Evolutionary conservation across 2,797 vertebrate genomes (phyloP), one percentile per base, ranked within the genome.

Genomic region (Hippocampus kuda): DNA sequence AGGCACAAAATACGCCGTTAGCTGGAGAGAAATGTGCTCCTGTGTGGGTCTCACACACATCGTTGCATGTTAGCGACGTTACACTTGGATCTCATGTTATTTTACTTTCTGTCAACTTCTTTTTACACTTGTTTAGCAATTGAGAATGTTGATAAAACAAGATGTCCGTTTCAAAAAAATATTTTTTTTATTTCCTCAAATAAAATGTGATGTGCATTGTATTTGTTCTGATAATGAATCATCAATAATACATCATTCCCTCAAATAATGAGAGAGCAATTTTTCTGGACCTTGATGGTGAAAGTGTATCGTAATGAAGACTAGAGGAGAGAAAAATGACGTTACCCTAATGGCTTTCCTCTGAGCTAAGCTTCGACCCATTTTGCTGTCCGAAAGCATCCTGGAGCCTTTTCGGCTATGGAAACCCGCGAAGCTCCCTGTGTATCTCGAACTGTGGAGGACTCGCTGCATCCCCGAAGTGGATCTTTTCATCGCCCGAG

Each of bases 321-420:
- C 34, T 7, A 38, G 6, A 38, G 6, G 5, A n/a, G 38, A 13
- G 22, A 4, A 4, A 11, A 63, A 13, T 49, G 15, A 18, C 27
- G 44, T 65, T 65, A 65, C 63, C 63, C 63, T 24, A 15, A 65
- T 65, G 24, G 63, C 15, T 48, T 65, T 65, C 63, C 41, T 27
- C 4, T 65, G 44, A 16, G 27, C 15, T 44, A 9, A 16, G 24
- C 41, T 46, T 41, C 9, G 48, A 0, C 67, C 56, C 18, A 2
- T 51, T 46, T 12, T 72, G 46, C 54, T 53, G 10, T 11, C 66
- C 1, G 63, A 65, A 8, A 65, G 15, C 63, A 65, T 65, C 63
- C 42, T 8, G 15, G 63, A 65, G 41, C 44, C 63, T 48, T 27
- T 65, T 4, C 63, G 63, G 44, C 54, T 59, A 1, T 41, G 66